A percentile compares a stretch with the other conserved stretches of the same genome.
These are phyloP conservation scores for Notothenia coriiceps DNA, from an alignment of 2,113 vertebrate species.

Conservation along the genomic window DNA sequence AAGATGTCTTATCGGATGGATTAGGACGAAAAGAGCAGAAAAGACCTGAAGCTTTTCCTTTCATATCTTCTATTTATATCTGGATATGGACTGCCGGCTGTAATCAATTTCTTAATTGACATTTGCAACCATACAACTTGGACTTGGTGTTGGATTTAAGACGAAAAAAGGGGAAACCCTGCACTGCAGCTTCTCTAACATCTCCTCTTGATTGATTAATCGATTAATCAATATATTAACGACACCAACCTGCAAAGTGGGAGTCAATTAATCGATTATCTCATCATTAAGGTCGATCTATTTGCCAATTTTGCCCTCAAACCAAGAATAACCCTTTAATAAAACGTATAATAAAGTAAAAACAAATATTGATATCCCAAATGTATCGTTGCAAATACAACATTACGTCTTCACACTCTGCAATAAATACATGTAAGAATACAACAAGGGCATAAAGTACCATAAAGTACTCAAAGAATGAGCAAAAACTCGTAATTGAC, in stretches of 20 bases:
- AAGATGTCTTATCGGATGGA: neutral
- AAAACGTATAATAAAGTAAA: neutral
- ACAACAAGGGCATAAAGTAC: neutral
- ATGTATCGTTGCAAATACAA: neutral
- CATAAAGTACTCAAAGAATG: slow-evolving; percentile 8
- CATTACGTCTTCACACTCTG: neutral
- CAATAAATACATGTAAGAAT: neutral
- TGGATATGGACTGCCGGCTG: slow-evolving; percentile 25
- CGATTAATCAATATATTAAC: slow-evolving; percentile 9
- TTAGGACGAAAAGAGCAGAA: neutral
- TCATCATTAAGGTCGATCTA: slow-evolving; percentile 2
- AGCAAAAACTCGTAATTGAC: neutral
- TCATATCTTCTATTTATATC: neutral
- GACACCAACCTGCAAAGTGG: neutral
- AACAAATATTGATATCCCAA: neutral
- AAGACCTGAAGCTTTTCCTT: neutral
- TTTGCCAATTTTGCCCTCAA: neutral
- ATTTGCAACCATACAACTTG: slow-evolving; percentile 39
- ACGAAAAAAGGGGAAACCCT: neutral
- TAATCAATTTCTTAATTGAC: slow-evolving; percentile 19
- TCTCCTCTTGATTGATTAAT: slow-evolving; percentile 17
- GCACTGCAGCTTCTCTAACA: slow-evolving; percentile 21
- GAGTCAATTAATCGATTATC: slow-evolving; percentile 11
- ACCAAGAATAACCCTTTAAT: neutral
- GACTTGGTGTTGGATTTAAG: slow-evolving; percentile 27